A percentile compares a stretch with the other conserved stretches of the same genome.
Evolutionary conservation across 2,888 invertebrate genomes (phyloP).

Genomic region (Hypercompe scribonia): DNA sequence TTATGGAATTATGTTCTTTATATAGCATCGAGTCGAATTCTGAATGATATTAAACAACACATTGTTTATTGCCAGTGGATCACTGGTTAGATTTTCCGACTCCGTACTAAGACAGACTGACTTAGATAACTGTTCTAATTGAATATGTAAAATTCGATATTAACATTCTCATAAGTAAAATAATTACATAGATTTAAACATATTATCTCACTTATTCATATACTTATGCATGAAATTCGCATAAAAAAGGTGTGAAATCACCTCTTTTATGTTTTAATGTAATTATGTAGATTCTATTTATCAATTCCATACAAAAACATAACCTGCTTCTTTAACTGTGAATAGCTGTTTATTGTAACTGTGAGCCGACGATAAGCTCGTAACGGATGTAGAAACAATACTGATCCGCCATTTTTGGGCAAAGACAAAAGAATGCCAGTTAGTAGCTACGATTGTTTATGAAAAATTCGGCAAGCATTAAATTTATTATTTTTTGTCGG

Average conservation of each 20-base stretch:
- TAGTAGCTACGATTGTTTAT: slow-evolving; percentile 19
- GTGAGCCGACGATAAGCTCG: slow-evolving; percentile 39
- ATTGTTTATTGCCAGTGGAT: too few species aligned
- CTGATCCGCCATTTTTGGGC: slow-evolving; percentile 25
- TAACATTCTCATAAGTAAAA: neutral
- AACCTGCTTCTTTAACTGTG: neutral
- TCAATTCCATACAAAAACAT: neutral
- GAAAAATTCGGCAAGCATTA: slow-evolving; percentile 11
- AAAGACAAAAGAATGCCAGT: slow-evolving; percentile 16
- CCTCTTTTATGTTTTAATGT: neutral
- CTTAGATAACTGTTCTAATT: too few species aligned
- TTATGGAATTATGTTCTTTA: neutral
- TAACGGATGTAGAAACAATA: slow-evolving; percentile 38
- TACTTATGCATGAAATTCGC: neutral
- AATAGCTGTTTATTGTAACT: slow-evolving; percentile 42
- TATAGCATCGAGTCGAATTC: too few species aligned
- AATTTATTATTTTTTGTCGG: slow-evolving; percentile 8
- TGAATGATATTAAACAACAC: too few species aligned
- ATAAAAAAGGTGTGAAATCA: neutral
- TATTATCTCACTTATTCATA: neutral
- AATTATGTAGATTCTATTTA: neutral
- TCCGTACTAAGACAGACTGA: too few species aligned
- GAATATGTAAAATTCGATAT: too few species aligned
- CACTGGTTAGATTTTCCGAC: too few species aligned
- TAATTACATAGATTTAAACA: neutral